These are phyloP conservation scores for Smutsia temminckii DNA, from an alignment of 2,797 vertebrate genomes.

Conservation along the genomic window DNA sequence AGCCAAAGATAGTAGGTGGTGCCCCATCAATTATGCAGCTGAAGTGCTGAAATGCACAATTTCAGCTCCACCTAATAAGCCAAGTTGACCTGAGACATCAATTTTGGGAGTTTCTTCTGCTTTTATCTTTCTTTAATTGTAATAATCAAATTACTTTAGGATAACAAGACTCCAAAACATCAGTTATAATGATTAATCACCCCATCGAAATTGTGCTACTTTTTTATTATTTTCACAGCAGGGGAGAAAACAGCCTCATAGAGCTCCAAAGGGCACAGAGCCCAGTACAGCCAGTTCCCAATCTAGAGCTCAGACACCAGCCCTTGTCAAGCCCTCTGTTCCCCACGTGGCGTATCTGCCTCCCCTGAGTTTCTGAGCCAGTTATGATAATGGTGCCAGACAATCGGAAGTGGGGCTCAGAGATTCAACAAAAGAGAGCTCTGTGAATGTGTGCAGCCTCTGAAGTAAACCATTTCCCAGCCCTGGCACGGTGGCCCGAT, in stretches of 20 bases:
- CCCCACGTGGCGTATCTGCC: rapidly evolving
- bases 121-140: slow-evolving; percentile 69
- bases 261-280: neutral
- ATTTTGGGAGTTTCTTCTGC: slow-evolving; percentile 49
- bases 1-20: neutral
- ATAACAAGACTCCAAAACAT: slow-evolving; percentile 58
- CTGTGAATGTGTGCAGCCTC: neutral
- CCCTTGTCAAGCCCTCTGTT: neutral
- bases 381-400: neutral
- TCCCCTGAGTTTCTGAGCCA: neutral
- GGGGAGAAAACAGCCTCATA: slow-evolving; percentile 14
- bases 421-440: neutral
- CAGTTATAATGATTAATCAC: slow-evolving; percentile 51
- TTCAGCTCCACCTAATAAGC: slow-evolving; percentile 50
- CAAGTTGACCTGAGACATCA: slow-evolving; percentile 68
- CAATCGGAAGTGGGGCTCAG: neutral
- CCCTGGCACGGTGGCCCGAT: neutral
- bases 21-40: slow-evolving; percentile 48
- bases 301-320: neutral
- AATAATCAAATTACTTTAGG: slow-evolving; percentile 71
- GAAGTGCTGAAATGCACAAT: slow-evolving; percentile 62
- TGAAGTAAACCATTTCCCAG: slow-evolving; percentile 2
- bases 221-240: slow-evolving; percentile 46
- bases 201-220: slow-evolving; percentile 36
- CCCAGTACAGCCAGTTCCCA: neutral